Evolutionary conservation across 2,113 vertebrate species (phyloP).

Genomic region (Symphodus melops): DNA sequence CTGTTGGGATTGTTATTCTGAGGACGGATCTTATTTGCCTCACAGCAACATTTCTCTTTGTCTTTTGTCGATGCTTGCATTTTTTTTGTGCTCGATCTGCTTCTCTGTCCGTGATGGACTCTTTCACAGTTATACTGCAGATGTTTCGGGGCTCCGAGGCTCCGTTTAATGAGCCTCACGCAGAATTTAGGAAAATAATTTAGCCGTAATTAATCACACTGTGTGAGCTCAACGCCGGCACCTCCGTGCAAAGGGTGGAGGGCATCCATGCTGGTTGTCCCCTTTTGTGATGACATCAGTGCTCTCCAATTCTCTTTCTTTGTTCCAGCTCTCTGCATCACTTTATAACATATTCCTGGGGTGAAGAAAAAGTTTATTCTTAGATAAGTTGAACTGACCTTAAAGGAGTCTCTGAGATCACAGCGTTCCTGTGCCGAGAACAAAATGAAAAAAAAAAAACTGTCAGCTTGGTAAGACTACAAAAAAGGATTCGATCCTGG

Average conservation of each 20-base stretch:
- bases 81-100: not conserved
- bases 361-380: constrained; percentile 1
- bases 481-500: constrained; percentile 11
- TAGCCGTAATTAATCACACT: constrained; percentile 43
- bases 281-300: constrained; percentile 23
- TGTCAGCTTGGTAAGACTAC: not conserved
- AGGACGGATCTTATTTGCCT: not conserved
- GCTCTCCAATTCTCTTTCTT: not conserved
- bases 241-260: constrained; percentile 34
- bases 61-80: not conserved
- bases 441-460: not conserved
- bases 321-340: not conserved
- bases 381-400: not conserved
- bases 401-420: constrained; percentile 10
- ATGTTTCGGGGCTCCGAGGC: constrained; percentile 27
- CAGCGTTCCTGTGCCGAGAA: not conserved
- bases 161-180: constrained; percentile 44
- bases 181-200: constrained; percentile 44
- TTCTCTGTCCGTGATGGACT: constrained; percentile 16
- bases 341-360: not conserved
- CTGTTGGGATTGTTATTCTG: not conserved
- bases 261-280: constrained; percentile 3
- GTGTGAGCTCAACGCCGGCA: constrained; percentile 35
- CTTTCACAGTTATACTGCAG: constrained; percentile 22
- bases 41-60: not conserved